A percentile compares a stretch with the other conserved stretches of the same genome.
These are phyloP conservation scores for Plodia interpunctella DNA, from an alignment of 1,140 invertebrate genomes.

Conservation along the genomic window DNA sequence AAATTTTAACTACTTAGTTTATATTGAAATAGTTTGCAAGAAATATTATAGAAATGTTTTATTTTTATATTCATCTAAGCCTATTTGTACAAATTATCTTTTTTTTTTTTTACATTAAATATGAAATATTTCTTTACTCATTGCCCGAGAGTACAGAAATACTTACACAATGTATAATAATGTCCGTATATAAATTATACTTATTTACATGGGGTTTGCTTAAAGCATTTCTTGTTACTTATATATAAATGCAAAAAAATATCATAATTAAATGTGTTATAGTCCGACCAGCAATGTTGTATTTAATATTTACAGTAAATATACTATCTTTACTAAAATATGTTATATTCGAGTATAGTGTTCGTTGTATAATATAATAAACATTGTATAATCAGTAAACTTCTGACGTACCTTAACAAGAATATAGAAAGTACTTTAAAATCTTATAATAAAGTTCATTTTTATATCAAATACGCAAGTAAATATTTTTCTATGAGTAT, in stretches of 20 bases:
- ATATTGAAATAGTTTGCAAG: too few species aligned
- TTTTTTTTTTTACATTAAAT: too few species aligned
- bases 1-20: too few species aligned
- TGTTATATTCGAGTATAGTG: background rate
- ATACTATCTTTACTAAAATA: too few species aligned
- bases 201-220: constrained; percentile 27
- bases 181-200: background rate
- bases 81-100: background rate
- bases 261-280: constrained; percentile 38
- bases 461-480: background rate
- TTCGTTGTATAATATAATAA: constrained; percentile 16
- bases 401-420: background rate
- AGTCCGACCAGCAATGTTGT: constrained; percentile 59
- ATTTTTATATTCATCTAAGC: background rate
- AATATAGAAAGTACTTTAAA: background rate
- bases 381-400: background rate
- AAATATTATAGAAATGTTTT: too few species aligned
- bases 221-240: constrained; percentile 10
- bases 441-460: background rate
- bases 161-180: constrained; percentile 18
- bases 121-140: constrained; percentile 50
- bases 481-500: background rate
- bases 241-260: background rate
- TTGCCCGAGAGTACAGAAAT: constrained; percentile 64
- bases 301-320: constrained; percentile 20